phyloP scores from a whole-genome alignment of 2,888 invertebrate genomes.

The Coelogynopora nodosa region DNA sequence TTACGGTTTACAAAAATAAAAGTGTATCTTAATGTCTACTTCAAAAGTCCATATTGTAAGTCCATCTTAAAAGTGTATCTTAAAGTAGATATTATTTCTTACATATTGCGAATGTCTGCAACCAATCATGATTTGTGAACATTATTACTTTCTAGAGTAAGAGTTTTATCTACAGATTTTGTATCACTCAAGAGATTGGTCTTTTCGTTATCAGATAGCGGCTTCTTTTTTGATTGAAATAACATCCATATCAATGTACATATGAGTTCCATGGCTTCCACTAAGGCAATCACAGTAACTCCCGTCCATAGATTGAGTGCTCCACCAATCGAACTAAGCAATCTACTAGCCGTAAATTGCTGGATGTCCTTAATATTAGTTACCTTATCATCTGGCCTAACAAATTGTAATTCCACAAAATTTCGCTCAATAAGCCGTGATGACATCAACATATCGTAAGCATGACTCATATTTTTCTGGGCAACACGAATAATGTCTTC shows the following conservation, averaged over 20 bases:
- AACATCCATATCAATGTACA: not conserved
- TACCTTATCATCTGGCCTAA: not conserved
- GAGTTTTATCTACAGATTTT: too few relatives aligned
- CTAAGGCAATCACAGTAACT: not conserved
- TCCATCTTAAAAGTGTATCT: too few relatives aligned
- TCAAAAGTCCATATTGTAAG: too few relatives aligned
- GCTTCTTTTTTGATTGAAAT: not conserved
- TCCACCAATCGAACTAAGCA: constrained; percentile 22
- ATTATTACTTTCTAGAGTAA: too few relatives aligned
- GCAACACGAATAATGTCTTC: not conserved
- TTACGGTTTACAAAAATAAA: too few relatives aligned
- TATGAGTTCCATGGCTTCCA: constrained; percentile 15
- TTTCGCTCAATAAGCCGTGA: not conserved
- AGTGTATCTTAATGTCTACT: too few relatives aligned
- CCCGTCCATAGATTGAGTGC: constrained; percentile 33
- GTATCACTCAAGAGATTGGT: too few relatives aligned
- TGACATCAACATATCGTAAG: not conserved
- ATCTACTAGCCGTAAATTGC: not conserved
- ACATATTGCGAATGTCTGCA: too few relatives aligned
- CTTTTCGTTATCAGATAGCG: too few relatives aligned
- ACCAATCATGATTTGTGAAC: too few relatives aligned
- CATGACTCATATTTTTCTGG: not conserved
- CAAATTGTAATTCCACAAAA: constrained; percentile 1
- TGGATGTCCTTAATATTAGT: not conserved
- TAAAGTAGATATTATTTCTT: too few relatives aligned